phyloP scores from a whole-genome alignment of 53 echinoderm and acorn worm genomes.

The Paelopatides confundens region DNA sequence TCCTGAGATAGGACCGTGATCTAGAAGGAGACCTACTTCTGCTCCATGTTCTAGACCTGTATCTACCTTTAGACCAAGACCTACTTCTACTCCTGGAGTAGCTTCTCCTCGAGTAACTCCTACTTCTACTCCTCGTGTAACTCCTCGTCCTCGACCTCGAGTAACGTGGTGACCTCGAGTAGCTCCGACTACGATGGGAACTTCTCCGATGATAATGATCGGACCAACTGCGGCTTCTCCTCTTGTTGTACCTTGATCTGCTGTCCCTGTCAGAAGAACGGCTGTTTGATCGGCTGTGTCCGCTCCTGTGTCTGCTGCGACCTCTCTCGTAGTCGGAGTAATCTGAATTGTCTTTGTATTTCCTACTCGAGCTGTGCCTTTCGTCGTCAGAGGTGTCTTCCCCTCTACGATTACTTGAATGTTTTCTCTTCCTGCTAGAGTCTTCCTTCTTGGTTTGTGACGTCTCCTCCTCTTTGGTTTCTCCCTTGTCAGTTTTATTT shows the following conservation, averaged over 20 bases:
- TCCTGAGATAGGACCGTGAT: conserved; percentile 1
- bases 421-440: conserved; percentile 13
- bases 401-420: conserved; percentile 9
- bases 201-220: conserved; percentile 56
- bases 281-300: conserved; percentile 69
- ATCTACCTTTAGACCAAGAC: conserved; percentile 41
- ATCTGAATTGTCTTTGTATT: conserved; percentile 61
- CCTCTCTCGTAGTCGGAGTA: conserved; percentile 77
- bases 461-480: conserved; percentile 31
- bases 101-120: conserved; percentile 75
- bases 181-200: conserved; percentile 50
- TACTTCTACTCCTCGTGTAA: conserved; percentile 69
- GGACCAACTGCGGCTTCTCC: conserved; percentile 68
- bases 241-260: conserved; percentile 60
- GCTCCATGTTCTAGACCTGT: conserved; percentile 67
- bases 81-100: conserved; percentile 81
- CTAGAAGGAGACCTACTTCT: conserved; percentile 58
- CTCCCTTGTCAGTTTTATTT: conserved; percentile 15
- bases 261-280: conserved; percentile 64
- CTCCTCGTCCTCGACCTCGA: conserved; percentile 60
- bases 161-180: conserved; percentile 40
- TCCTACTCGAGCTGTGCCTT: conserved; percentile 24
- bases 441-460: conserved; percentile 19
- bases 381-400: conserved; percentile 36
- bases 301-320: conserved; percentile 70